phyloP scores from a whole-genome alignment of 1,140 invertebrate species.

The Sinonovacula constricta region DNA sequence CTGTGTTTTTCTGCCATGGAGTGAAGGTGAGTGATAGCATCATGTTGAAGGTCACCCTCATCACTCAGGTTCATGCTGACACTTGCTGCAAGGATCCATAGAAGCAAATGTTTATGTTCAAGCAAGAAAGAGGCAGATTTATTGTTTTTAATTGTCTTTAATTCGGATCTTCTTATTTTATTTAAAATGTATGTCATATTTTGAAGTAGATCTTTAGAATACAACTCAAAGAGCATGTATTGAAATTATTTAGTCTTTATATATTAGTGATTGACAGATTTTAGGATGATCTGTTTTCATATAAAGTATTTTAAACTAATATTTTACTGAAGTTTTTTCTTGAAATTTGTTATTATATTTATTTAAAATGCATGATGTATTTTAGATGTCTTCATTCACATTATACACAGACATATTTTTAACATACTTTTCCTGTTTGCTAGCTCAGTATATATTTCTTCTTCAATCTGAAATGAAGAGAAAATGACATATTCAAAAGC shows the following conservation, averaged over 20 bases:
- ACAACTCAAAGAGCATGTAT: too few species aligned
- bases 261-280: too few species aligned
- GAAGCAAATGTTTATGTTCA: too few species aligned
- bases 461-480: constrained; percentile 36
- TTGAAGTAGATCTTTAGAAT: too few species aligned
- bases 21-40: constrained; percentile 42
- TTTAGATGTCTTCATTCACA: too few species aligned
- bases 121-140: too few species aligned
- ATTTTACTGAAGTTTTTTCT: not conserved
- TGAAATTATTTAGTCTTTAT: too few species aligned
- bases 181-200: not conserved
- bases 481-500: not conserved
- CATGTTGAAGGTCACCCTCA: constrained; percentile 25
- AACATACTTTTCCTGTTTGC: constrained; percentile 28
- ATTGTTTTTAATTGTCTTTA: too few species aligned
- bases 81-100: constrained; percentile 39
- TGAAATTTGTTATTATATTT: constrained; percentile 9
- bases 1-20: constrained; percentile 57
- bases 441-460: constrained; percentile 27
- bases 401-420: too few species aligned
- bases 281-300: not conserved
- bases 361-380: too few species aligned
- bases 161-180: too few species aligned
- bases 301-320: not conserved
- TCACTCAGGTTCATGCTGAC: constrained; percentile 14